phyloP scores from a whole-genome alignment of 2,113 vertebrate species.

The Spea multiplicata region DNA sequence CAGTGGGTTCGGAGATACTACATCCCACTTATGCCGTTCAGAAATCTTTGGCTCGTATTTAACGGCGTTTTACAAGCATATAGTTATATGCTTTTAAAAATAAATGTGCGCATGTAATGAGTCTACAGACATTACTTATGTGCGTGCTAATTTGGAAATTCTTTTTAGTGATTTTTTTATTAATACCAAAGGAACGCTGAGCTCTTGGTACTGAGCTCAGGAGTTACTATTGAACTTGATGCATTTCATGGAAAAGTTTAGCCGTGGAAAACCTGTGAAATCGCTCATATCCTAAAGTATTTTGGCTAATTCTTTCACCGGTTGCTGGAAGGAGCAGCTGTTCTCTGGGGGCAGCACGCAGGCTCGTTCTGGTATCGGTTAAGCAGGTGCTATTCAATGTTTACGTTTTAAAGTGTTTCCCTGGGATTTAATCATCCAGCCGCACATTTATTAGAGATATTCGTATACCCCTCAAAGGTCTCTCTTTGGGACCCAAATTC shows the following conservation, averaged over 20 bases:
- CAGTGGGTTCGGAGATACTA: too few relatives aligned
- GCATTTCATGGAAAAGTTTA: constrained; percentile 8
- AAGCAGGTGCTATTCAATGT: background rate
- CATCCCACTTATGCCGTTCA: too few relatives aligned
- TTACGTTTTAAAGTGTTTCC: background rate
- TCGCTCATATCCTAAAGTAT: background rate
- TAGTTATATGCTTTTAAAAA: background rate
- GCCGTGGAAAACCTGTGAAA: constrained; percentile 13
- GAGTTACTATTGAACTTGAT: background rate
- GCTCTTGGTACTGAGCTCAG: background rate
- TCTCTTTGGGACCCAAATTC: too few relatives aligned
- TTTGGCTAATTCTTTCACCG: background rate
- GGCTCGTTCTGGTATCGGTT: background rate
- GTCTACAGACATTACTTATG: background rate
- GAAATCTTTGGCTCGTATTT: too few relatives aligned
- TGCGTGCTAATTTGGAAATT: background rate
- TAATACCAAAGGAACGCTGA: background rate
- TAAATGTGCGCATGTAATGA: background rate
- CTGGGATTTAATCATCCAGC: background rate
- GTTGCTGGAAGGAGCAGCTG: background rate
- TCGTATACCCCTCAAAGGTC: too few relatives aligned
- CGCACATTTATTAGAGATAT: background rate
- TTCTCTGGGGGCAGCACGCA: too few relatives aligned
- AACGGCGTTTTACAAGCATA: background rate
- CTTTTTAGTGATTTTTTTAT: background rate